A percentile compares a stretch with the other conserved stretches of the same genome.
phyloP scores from a whole-genome alignment of 2,888 invertebrate species.

The Drosophila sordidula region DNA sequence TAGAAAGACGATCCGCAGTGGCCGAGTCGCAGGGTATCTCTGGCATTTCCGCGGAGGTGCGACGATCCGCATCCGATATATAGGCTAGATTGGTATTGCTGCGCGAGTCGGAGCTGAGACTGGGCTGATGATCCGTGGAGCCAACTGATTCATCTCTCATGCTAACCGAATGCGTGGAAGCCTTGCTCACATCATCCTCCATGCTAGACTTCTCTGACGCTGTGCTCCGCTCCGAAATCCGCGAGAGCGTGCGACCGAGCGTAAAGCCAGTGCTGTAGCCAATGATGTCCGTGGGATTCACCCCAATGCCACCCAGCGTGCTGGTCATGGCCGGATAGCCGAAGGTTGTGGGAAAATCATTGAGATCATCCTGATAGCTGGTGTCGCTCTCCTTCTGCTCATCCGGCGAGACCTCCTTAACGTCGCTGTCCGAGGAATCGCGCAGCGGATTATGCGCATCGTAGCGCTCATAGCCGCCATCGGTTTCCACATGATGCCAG shows the following conservation, averaged over 20 bases:
- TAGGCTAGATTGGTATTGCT: conserved; percentile 90
- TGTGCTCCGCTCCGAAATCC: conserved; percentile 95
- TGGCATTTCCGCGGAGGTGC: conserved; percentile 94
- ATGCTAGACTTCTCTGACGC: conserved; percentile 95
- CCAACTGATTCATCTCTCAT: conserved; percentile 93
- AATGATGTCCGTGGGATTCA: conserved; percentile 88
- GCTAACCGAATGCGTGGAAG: conserved; percentile 93
- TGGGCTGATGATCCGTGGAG: conserved; percentile 94
- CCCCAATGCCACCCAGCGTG: conserved; percentile 86
- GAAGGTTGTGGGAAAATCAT: conserved; percentile 91
- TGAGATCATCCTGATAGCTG: conserved; percentile 91
- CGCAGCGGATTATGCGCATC: conserved; percentile 84
- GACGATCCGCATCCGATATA: conserved; percentile 91
- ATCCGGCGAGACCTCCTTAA: conserved; percentile 86
- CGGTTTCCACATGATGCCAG: conserved; percentile 91
- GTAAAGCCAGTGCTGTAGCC: conserved; percentile 91
- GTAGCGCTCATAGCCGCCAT: conserved; percentile 87
- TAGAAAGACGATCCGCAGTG: conserved; percentile 86
- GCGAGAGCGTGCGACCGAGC: conserved; percentile 91
- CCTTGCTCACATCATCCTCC: conserved; percentile 94
- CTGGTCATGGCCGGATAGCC: conserved; percentile 88
- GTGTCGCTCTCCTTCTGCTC: conserved; percentile 87
- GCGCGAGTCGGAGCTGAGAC: conserved; percentile 93
- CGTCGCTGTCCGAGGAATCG: conserved; percentile 83
- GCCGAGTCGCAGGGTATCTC: conserved; percentile 92